Evolutionary conservation across 2,113 vertebrate genomes (phyloP).

Genomic region (Copsychus sechellarum): DNA sequence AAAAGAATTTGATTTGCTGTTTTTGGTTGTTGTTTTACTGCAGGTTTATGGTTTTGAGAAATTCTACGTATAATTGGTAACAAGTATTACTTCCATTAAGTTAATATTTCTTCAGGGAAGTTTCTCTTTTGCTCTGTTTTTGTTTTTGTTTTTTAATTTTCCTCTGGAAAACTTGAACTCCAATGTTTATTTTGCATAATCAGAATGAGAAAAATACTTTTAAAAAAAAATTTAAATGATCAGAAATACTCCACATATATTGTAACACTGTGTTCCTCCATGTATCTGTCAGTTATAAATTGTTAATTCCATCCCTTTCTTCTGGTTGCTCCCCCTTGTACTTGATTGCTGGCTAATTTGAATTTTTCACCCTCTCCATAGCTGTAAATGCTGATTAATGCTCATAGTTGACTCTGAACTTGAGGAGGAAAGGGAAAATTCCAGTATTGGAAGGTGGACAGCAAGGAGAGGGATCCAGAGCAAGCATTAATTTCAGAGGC

Average conservation of each 20-base stretch:
- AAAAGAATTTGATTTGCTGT: not conserved
- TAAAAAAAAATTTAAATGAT: not conserved
- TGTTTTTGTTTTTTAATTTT: not conserved
- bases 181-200: not conserved
- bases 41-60: not conserved
- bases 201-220: not conserved
- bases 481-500: not conserved
- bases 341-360: not conserved
- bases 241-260: not conserved
- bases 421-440: not conserved
- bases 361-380: fast-evolving
- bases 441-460: not conserved
- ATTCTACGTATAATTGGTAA: not conserved
- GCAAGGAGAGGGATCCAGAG: not conserved
- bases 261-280: not conserved
- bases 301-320: not conserved
- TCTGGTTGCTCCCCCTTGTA: not conserved
- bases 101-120: not conserved
- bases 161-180: not conserved
- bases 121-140: not conserved
- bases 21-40: not conserved
- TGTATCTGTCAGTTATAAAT: not conserved
- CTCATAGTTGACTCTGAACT: not conserved
- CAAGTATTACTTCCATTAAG: not conserved
- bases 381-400: not conserved